A percentile compares a stretch with the other conserved stretches of the same genome.
Evolutionary conservation across 2,113 vertebrate species (phyloP).

Genomic region (Colossoma macropomum): DNA sequence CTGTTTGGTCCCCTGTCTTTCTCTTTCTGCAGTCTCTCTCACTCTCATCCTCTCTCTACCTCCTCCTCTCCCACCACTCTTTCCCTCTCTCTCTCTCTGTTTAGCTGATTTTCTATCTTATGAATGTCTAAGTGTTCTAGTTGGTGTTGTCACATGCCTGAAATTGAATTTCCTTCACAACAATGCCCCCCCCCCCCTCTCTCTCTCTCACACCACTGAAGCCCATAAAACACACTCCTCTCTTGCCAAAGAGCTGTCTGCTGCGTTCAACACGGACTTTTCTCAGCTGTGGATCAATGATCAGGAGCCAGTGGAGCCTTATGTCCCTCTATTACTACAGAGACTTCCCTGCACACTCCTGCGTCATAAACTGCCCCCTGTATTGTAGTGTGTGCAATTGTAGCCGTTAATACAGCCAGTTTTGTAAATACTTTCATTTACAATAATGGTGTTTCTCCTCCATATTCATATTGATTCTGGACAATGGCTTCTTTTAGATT

Average conservation of each 20-base stretch:
- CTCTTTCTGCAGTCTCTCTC: not conserved
- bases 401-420: too few species aligned
- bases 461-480: too few species aligned
- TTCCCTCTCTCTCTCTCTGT: not conserved
- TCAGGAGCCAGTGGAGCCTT: not conserved
- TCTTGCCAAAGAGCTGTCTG: not conserved
- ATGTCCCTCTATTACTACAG: not conserved
- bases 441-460: too few species aligned
- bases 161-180: not conserved
- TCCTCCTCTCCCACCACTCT: not conserved
- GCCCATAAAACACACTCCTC: not conserved
- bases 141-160: not conserved
- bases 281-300: not conserved
- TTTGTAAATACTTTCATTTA: too few species aligned
- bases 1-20: not conserved
- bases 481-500: too few species aligned
- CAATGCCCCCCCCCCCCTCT: not conserved
- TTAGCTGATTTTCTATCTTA: conserved; percentile 40
- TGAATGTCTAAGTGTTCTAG: not conserved
- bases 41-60: not conserved
- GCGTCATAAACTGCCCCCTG: too few species aligned
- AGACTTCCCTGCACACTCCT: too few species aligned
- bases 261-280: not conserved
- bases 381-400: too few species aligned
- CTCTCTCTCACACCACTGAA: not conserved